Percentiles rank a stretch among this genome's conserved stretches.
phyloP scores from a whole-genome alignment of 1,140 invertebrate species.

The Thaumatotibia leucotreta region DNA sequence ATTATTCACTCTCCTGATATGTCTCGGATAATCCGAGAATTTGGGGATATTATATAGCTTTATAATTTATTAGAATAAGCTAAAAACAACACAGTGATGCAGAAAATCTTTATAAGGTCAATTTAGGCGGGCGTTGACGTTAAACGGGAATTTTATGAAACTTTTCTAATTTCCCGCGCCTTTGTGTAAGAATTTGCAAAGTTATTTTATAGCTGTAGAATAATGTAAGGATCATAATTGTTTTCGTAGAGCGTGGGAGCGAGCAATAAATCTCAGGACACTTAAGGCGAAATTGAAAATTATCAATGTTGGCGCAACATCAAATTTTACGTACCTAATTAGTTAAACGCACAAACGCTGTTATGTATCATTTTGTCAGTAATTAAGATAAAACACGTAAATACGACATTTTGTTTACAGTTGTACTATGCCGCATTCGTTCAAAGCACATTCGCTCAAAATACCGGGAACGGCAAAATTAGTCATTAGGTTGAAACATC shows the following conservation, averaged over 20 bases:
- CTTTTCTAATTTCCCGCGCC: slow-evolving; percentile 30
- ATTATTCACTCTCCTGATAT: neutral
- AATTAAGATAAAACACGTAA: slow-evolving; percentile 9
- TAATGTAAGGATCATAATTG: neutral
- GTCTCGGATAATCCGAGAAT: neutral
- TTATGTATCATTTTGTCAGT: neutral
- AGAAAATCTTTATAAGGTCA: neutral
- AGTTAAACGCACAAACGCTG: no score
- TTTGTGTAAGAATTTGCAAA: slow-evolving; percentile 17
- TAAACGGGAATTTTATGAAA: slow-evolving; percentile 19
- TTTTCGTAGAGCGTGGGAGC: neutral
- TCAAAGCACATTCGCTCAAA: slow-evolving; percentile 4
- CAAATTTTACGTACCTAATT: no score
- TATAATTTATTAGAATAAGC: neutral
- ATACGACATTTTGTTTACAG: neutral
- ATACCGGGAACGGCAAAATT: slow-evolving; percentile 12
- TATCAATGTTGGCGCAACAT: no score
- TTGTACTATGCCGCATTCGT: neutral
- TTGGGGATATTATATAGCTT: neutral
- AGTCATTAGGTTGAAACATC: slow-evolving; percentile 8
- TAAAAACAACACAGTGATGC: neutral
- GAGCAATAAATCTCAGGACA: neutral
- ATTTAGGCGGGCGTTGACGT: slow-evolving; percentile 9
- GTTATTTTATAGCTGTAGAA: slow-evolving; percentile 11
- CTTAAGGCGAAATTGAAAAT: neutral